These are phyloP conservation scores for Diachrysia chrysitis DNA, from an alignment of 2,888 invertebrate genomes.

Conservation along the genomic window DNA sequence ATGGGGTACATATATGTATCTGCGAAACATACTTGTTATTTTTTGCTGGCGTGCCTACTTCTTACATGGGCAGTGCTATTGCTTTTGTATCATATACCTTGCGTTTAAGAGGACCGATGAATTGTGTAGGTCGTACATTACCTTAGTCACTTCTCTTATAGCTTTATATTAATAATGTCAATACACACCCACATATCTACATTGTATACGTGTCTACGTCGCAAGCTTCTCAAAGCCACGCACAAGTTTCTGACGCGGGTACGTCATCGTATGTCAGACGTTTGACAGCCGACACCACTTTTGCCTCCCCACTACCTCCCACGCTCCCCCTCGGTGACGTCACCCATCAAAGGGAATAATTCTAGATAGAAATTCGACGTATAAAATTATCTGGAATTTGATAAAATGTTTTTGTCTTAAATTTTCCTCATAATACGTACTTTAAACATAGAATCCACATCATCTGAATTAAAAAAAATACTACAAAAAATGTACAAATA, in stretches of 20 bases:
- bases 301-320: slow-evolving; percentile 56
- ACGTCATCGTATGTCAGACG: slow-evolving; percentile 81
- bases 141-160: slow-evolving; percentile 17
- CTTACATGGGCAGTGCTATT: slow-evolving; percentile 17
- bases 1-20: slow-evolving; percentile 68
- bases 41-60: slow-evolving; percentile 34
- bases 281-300: slow-evolving; percentile 78
- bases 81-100: neutral
- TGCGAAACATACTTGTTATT: slow-evolving; percentile 41
- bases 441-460: too few relatives aligned
- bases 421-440: too few relatives aligned
- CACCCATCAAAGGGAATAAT: slow-evolving; percentile 53
- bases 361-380: slow-evolving; percentile 15
- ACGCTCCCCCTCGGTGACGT: slow-evolving; percentile 68
- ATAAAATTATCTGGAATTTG: slow-evolving; percentile 11
- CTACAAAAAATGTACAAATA: too few relatives aligned
- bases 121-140: neutral
- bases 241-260: slow-evolving; percentile 75
- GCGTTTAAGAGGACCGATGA: neutral
- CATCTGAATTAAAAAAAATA: too few relatives aligned
- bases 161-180: slow-evolving; percentile 36
- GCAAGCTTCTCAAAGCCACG: slow-evolving; percentile 69
- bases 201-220: slow-evolving; percentile 29
- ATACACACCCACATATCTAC: slow-evolving; percentile 29
- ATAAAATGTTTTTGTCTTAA: neutral